Evolutionary conservation across 2,113 vertebrate genomes (phyloP), one percentile per base, ranked within the genome.

Genomic region (Bostrychus sinensis): DNA sequence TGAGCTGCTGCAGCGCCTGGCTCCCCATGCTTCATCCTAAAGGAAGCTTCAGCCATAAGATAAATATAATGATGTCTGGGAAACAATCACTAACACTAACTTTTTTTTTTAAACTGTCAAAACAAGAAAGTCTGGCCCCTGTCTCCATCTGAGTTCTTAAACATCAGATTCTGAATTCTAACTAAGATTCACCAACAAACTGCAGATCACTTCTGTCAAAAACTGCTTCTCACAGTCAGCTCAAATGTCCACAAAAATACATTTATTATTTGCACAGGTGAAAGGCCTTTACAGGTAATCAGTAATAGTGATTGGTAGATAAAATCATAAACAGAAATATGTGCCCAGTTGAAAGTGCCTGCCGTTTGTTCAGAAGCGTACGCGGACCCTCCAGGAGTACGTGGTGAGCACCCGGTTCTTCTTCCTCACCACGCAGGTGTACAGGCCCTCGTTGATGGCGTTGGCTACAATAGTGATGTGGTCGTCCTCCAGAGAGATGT

Each of bases 381-480:
- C 93, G 3, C 93, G 90, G 23, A 99, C 91, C n/a, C 94, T 92
- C 97, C 97, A 99, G 6, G 97, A 98, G 73, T 95, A 98, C 25
- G 94, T 97, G 5, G 95, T 97, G 65, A 99, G 91, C 62, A 97
- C 92, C 22, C 93, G 94, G 63, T 93, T 93, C 67, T 89, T 94
- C 80, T 94, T 94, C 88, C 92, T 95, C 32, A 99, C 95, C 1
- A 98, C 85, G 10, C 97, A 99, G 11, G 95, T 97, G 86, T 97
- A 99, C 2, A 93, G 94, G 59, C 97, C 97, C 80, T 99, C 96
- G 3, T 98, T 99, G 60, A 99, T 94, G 23, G 96, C 96, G 1
- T 99, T 99, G 73, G 96, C 97, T 17, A 98, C 94, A 62, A 98
- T 95, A 72, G 92, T 98, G 69, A 99, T 94, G 82, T 94, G 95